phyloP scores from a whole-genome alignment of 2,888 invertebrate species.

The Callimorpha dominula region DNA sequence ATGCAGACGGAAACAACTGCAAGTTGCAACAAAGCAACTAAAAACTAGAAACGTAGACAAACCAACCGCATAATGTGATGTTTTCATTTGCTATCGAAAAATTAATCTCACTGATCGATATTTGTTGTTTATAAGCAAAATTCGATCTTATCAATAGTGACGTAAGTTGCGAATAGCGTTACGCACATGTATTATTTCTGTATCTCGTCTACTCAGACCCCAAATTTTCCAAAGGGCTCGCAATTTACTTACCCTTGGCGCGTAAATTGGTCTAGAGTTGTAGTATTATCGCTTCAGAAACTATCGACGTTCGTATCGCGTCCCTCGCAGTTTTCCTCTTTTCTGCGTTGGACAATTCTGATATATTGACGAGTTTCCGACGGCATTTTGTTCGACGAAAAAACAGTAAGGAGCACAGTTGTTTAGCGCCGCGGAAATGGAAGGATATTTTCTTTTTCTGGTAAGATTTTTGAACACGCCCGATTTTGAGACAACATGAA shows the following conservation, averaged over 20 bases:
- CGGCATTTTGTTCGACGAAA: constrained; percentile 59
- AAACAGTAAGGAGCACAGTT: constrained; percentile 53
- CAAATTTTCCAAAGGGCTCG: constrained; percentile 48
- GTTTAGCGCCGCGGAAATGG: constrained; percentile 57
- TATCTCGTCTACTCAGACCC: constrained; percentile 49
- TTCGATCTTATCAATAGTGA: constrained; percentile 37
- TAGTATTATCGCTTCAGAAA: constrained; percentile 64
- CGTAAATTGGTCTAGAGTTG: constrained; percentile 65
- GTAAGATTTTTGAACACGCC: constrained; percentile 55
- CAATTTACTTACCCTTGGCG: constrained; percentile 61
- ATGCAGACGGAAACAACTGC: constrained; percentile 36
- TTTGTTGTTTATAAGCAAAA: constrained; percentile 23
- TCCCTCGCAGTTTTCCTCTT: constrained; percentile 54
- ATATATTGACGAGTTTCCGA: constrained; percentile 71
- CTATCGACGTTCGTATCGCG: constrained; percentile 55
- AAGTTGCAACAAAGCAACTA: constrained; percentile 31
- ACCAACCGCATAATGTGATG: constrained; percentile 38
- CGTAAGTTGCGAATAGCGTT: constrained; percentile 39
- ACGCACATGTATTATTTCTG: constrained; percentile 31
- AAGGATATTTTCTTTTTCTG: constrained; percentile 54
- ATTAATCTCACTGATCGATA: constrained; percentile 9
- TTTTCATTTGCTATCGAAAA: constrained; percentile 29
- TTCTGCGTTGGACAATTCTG: constrained; percentile 60
- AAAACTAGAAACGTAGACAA: constrained; percentile 23
- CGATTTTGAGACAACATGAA: constrained; percentile 54